Percentiles rank a stretch among this genome's conserved stretches.
These are phyloP conservation scores for Electrophaes corylata DNA, from an alignment of 2,888 invertebrate species.

Conservation along the genomic window DNA sequence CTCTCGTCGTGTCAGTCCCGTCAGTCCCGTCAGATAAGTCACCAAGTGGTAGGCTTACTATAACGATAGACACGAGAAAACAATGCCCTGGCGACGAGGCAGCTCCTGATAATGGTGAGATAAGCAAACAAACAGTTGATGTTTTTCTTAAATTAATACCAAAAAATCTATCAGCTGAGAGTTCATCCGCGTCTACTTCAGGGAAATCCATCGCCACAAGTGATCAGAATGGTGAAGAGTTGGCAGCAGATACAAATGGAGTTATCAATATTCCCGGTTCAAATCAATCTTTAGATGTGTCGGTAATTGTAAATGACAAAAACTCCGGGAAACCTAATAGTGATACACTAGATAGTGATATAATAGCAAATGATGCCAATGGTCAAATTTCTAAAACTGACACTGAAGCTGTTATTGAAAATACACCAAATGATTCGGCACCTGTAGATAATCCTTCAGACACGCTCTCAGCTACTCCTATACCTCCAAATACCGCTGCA, in stretches of 20 bases:
- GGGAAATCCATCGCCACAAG: constrained; percentile 16
- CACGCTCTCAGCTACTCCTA: too few species aligned
- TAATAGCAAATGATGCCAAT: constrained; percentile 15
- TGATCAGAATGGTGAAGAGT: constrained; percentile 1
- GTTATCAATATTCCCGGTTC: constrained; percentile 12
- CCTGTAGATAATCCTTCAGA: too few species aligned
- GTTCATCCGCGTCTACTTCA: constrained; percentile 4
- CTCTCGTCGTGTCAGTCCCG: constrained; percentile 40
- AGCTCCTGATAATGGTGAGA: constrained; percentile 10
- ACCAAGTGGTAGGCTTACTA: constrained; percentile 38
- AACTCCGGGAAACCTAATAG: constrained; percentile 4
- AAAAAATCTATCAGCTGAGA: background rate
- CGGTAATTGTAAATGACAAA: constrained; percentile 13
- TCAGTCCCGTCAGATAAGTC: constrained; percentile 37
- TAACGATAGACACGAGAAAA: constrained; percentile 46
- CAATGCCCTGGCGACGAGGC: constrained; percentile 2
- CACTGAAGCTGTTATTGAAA: constrained; percentile 12
- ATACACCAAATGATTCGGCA: background rate
- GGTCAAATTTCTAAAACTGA: constrained; percentile 19
- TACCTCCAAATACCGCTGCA: background rate
- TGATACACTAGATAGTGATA: constrained; percentile 17
- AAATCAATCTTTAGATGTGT: constrained; percentile 11
- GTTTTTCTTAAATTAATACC: constrained; percentile 20
- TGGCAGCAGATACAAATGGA: constrained; percentile 18
- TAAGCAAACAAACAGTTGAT: constrained; percentile 18